Conservation (phyloP, 2,797 vertebrate genomes). For the Sarcophilus harrisii region DNA sequence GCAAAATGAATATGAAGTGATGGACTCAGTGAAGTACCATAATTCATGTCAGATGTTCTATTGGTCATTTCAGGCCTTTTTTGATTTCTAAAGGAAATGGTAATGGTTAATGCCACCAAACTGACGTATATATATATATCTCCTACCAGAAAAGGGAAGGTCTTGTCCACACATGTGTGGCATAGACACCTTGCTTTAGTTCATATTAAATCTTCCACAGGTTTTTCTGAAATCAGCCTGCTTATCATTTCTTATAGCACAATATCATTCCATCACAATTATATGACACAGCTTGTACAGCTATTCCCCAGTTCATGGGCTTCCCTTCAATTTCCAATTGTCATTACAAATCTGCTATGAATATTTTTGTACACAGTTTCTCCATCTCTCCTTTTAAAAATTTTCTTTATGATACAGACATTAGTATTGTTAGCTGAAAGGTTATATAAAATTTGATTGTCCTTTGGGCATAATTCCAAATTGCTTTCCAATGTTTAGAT, state of each 20-base stretch:
- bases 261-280: background rate
- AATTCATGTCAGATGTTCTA: background rate
- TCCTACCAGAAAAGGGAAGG: background rate
- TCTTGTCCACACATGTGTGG: slow-evolving; percentile 13
- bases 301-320: background rate
- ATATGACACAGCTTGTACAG: background rate
- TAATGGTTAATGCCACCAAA: background rate
- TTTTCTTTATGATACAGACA: background rate
- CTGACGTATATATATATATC: background rate
- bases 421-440: no score
- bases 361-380: no score
- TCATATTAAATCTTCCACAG: background rate
- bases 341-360: background rate
- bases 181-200: background rate
- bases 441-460: background rate
- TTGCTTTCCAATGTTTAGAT: background rate
- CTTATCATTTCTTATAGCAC: background rate
- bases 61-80: slow-evolving; percentile 18
- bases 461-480: background rate
- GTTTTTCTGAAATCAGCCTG: background rate
- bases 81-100: slow-evolving; percentile 21
- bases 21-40: background rate
- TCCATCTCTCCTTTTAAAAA: no score
- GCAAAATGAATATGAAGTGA: background rate
- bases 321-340: background rate